phyloP scores from a whole-genome alignment of 2,113 vertebrate genomes.

The Clinocottus analis region DNA sequence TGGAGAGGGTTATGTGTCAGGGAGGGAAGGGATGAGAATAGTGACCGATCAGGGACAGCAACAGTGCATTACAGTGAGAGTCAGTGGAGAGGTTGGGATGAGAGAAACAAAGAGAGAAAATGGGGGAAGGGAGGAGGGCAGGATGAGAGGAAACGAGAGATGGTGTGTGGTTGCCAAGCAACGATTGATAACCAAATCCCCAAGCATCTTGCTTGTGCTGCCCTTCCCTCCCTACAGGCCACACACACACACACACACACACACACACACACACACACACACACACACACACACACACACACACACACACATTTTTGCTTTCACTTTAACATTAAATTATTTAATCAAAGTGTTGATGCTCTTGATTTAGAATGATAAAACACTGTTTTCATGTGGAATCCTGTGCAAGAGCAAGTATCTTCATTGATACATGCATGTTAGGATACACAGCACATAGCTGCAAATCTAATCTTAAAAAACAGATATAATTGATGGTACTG shows the following conservation, averaged over 20 bases:
- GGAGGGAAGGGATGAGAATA: constrained; percentile 19
- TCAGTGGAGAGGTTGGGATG: constrained; percentile 35
- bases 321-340: constrained; percentile 13
- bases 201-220: constrained; percentile 74
- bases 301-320: constrained; percentile 10
- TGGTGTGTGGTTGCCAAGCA: constrained; percentile 84
- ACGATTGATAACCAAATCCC: constrained; percentile 87
- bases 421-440: neutral
- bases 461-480: constrained; percentile 41
- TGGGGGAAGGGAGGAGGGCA: constrained; percentile 16
- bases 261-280: constrained; percentile 23
- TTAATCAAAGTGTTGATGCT: constrained; percentile 35
- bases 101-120: constrained; percentile 57
- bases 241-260: constrained; percentile 31
- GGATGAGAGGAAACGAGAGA: constrained; percentile 67
- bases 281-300: constrained; percentile 18
- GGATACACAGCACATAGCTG: constrained; percentile 5
- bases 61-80: constrained; percentile 42
- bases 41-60: constrained; percentile 26
- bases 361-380: constrained; percentile 2
- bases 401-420: neutral
- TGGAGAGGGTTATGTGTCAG: constrained; percentile 24
- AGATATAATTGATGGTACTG: constrained; percentile 45
- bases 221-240: constrained; percentile 75
- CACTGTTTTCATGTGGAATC: neutral